Base-by-base conservation (phyloP, 2,113 vertebrate species). In the Gasterosteus nipponicus region DNA sequence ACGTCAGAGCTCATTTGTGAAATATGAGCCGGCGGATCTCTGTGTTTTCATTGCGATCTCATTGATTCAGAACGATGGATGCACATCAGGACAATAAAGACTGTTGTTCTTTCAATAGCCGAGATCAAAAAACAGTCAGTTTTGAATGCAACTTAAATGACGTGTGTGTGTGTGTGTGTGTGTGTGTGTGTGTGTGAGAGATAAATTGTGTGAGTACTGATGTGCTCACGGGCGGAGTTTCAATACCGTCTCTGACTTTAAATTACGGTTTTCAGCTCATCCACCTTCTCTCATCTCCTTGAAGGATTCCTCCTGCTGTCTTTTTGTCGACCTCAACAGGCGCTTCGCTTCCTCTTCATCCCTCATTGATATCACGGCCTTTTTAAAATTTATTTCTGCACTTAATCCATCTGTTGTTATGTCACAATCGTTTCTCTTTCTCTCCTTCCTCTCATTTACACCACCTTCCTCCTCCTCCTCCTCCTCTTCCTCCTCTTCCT, bases 191-290 rank as follows among this genome's bases (percentile, higher is more conserved):
- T 75, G 51, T 64, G 73, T 12, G 60, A n/a, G 35, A 22, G 38
- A 10, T 18, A 29, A 0, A 39, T 29, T 44, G 15, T 71, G 46
- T 15, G 39, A 69, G 58, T 41, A 35, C 31, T 35, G 44, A 69
- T 49, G 64, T 73, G 51, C 66, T 42, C 39, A 33, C 71, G 39
- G 39, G 46, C 46, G 75, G 46, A 22, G 42, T 64, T 63, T 77
- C 56, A 31, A 44, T 14, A 7, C 39, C 26, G 26, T 72, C 5
- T 57, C 78, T 64, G 81, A 70, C 61, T 83, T 64, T 64, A 78
- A 78, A 86, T 89, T 51, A 83, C 47, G 69, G 70, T 85, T 77
- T 83, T 86, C 81, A 82, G 73, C 76, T 90, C 74, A 69, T 83
- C 76, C 84, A 35, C 84, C 87, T 77, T 47, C 86, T 87, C 33